Evolutionary conservation across 2,888 invertebrate genomes (phyloP), one percentile per base, ranked within the genome.

Genomic region (Aspidapion aeneum): DNA sequence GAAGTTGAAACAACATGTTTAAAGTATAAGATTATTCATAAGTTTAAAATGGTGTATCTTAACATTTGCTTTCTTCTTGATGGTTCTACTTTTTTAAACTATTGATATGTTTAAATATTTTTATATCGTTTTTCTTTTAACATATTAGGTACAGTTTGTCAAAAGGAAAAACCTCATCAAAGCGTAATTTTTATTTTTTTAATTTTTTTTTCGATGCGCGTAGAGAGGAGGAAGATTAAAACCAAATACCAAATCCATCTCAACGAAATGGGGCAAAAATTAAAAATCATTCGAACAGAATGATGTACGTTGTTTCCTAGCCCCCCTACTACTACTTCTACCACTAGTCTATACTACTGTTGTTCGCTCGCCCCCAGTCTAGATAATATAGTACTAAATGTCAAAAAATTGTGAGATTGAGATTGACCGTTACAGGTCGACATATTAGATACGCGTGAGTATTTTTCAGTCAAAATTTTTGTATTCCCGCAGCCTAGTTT

Each of bases 211-310:
- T 35, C 35, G 35, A 35, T 35, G 35, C n/a, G n/a, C 73, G 63
- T 74, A 80, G 80, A 79, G 75, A 74, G 76, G 70, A 78, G 78
- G 66, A 73, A 71, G 66, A 74, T 80, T 72, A 79, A 77, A 76
- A 77, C 79, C 69, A 77, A 77, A 71, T 80, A 78, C 74, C 72
- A 77, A 74, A 74, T 80, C 71, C 79, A 77, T 64, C 70, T 80
- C 70, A 75, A 74, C 70, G 71, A 75, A 56, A 69, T 68, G 68
- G 78, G 79, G 63, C 72, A 74, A 68, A 74, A 75, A 65, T 74
- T 78, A 70, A 78, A 76, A 75, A 78, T 79, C 69, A 74, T 78
- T 72, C 74, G 76, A 74, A 79, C 79, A 60, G 73, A 67, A 67
- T 67, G 65, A 35, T 35, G n/a, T n/a, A n/a, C n/a, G n/a, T n/a